Conservation (phyloP, 92 coral and sea anemone genomes). For the Isaurus tuberculatus region DNA sequence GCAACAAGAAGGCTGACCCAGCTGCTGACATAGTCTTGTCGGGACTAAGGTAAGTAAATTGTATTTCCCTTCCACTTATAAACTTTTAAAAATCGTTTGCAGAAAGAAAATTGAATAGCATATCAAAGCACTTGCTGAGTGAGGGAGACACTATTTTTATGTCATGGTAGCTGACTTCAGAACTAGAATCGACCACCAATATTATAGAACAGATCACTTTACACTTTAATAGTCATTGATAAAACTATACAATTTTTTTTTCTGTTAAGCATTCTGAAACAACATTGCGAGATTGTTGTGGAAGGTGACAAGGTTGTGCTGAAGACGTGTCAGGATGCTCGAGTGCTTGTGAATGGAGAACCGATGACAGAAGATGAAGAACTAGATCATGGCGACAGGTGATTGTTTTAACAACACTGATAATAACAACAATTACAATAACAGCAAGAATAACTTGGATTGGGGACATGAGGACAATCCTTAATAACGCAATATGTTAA, state of each 20-base stretch:
- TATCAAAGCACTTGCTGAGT: too few relatives aligned
- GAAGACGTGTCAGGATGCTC: slow-evolving; percentile 79
- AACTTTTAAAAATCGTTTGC: background rate
- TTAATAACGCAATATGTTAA: too few relatives aligned
- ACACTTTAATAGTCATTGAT: background rate
- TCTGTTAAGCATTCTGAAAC: slow-evolving; percentile 72
- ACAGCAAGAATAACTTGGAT: too few relatives aligned
- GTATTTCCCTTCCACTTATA: background rate
- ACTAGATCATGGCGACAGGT: slow-evolving; percentile 95
- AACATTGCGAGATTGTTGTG: slow-evolving; percentile 80
- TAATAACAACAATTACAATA: too few relatives aligned
- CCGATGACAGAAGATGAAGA: slow-evolving; percentile 86
- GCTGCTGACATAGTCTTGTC: slow-evolving; percentile 83
- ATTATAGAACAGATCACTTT: background rate
- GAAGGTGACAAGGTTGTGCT: slow-evolving; percentile 69
- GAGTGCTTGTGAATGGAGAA: slow-evolving; percentile 93
- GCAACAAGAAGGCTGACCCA: slow-evolving; percentile 93
- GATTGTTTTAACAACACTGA: background rate
- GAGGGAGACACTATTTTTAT: too few relatives aligned
- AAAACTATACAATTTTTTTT: background rate
- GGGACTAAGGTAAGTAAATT: slow-evolving; percentile 85
- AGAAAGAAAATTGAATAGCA: too few relatives aligned
- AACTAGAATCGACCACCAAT: background rate
- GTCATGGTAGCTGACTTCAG: background rate
- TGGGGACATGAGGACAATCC: too few relatives aligned